phyloP scores from a whole-genome alignment of 2,888 invertebrate genomes.

The Caenorhabditis angaria region DNA sequence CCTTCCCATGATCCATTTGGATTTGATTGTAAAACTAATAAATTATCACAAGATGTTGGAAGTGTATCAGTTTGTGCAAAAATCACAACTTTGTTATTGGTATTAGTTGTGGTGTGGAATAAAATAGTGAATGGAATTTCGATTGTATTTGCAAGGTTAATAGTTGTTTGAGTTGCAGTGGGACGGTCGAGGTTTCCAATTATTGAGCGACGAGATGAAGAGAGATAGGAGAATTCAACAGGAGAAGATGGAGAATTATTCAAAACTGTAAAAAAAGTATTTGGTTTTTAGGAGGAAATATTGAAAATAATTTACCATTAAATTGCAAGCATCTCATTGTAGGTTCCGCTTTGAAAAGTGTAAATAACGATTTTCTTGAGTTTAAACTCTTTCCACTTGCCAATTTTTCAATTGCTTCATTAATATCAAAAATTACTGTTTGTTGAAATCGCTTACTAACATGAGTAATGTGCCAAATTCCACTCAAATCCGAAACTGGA shows the following conservation, averaged over 20 bases:
- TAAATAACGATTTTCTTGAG: constrained; percentile 30
- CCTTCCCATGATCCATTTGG: constrained; percentile 7
- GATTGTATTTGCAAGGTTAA: constrained; percentile 31
- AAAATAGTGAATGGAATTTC: constrained; percentile 22
- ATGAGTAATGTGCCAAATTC: constrained; percentile 31
- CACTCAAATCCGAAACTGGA: constrained; percentile 25
- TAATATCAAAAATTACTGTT: constrained; percentile 25
- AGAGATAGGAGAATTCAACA: constrained; percentile 32
- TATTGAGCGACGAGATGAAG: constrained; percentile 24
- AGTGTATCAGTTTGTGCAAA: constrained; percentile 42
- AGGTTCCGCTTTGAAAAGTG: constrained; percentile 25
- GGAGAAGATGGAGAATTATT: constrained; percentile 25
- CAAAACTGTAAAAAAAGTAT: constrained; percentile 36
- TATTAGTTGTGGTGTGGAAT: constrained; percentile 6
- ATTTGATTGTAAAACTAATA: constrained; percentile 25
- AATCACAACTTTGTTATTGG: constrained; percentile 6
- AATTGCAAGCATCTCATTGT: constrained; percentile 35
- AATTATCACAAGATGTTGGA: constrained; percentile 36
- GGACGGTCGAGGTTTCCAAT: constrained; percentile 28
- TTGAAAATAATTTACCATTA: constrained; percentile 16
- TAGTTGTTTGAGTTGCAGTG: constrained; percentile 17
- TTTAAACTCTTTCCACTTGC: constrained; percentile 25
- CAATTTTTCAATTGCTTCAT: constrained; percentile 30
- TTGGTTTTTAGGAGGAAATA: not conserved
- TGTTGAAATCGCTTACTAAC: constrained; percentile 29